Evolutionary conservation across 2,888 invertebrate genomes (phyloP).

Genomic region (Heterodera filipjevi): DNA sequence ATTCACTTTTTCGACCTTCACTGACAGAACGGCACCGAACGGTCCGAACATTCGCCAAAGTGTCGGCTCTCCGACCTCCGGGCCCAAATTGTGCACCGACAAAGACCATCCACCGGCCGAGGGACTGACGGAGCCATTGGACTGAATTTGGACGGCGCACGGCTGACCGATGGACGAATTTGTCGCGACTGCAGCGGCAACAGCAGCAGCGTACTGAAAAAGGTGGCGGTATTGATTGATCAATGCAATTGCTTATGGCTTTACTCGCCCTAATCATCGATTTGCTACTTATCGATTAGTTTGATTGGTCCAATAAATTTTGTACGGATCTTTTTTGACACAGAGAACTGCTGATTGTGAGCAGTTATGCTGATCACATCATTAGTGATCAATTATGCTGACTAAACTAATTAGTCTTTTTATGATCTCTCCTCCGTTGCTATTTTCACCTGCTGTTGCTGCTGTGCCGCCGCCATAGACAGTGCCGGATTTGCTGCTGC

Average conservation of each 20-base stretch:
- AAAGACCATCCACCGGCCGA: conserved; percentile 81
- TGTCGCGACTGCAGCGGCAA: conserved; percentile 23
- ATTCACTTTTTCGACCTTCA: conserved; percentile 73
- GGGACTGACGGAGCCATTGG: conserved; percentile 5
- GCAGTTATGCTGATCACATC: too few species aligned
- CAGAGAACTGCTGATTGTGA: too few species aligned
- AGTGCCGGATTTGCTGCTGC: conserved; percentile 12
- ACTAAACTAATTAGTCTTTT: too few species aligned
- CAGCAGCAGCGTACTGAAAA: conserved; percentile 17
- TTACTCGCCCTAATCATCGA: too few species aligned
- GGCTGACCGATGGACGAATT: not conserved
- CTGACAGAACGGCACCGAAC: conserved; percentile 94
- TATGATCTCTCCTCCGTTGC: too few species aligned
- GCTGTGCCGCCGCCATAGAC: conserved; percentile 18
- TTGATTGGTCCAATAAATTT: too few species aligned
- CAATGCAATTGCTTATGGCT: not conserved
- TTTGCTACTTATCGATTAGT: too few species aligned
- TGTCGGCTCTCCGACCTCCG: conserved; percentile 87
- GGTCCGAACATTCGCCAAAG: conserved; percentile 94
- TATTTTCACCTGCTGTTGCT: conserved; percentile 18
- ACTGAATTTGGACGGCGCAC: not conserved
- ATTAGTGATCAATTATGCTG: not conserved
- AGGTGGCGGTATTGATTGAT: not conserved
- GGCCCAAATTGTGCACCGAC: conserved; percentile 88
- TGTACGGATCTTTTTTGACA: too few species aligned